Evolutionary conservation across 2,113 vertebrate species (phyloP), one percentile per base, ranked within the genome.

Genomic region (Bubalus kerabau): DNA sequence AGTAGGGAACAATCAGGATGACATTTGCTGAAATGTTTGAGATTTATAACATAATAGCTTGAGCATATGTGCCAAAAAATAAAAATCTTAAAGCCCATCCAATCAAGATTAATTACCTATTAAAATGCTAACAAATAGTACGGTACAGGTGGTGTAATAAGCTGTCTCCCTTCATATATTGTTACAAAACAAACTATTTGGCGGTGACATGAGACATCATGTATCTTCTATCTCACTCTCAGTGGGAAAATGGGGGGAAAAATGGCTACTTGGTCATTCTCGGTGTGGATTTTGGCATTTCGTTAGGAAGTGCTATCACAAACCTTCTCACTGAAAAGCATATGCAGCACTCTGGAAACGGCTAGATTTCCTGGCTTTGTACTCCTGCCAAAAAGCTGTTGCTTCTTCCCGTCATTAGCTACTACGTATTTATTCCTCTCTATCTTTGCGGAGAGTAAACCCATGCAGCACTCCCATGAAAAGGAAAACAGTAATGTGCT

Each of bases 61-160:
- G 98, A 97, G 93, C 98, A 97, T 95, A 98, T 96, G 98, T 98
- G 99, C 99, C 99, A 99, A 98, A 98, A 99, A 98, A 96, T 87
- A 98, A 97, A 98, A 89, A 98, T 98, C 98, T 98, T 98, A 99
- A 99, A 98, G 96, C 98, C 98, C 96, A 99, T 98, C 98, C 98
- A 99, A 99, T 99, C 98, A 99, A 99, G 99, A 99, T 99, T 98
- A 99, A 99, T 99, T 97, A 98, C 98, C 98, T 98, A 99, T 99
- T 99, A 99, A 99, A 98, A 97, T 85, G 97, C 98, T 97, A 86
- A 80, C 94, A 97, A 98, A 94, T 76, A 98, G 96, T 64, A 89
- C 80, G 81, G 96, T 93, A 97, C 99, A 99, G 98, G 98, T 98
- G 98, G 98, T 85, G 94, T 96, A 96, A 97, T 93, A 98, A 95